These are phyloP conservation scores for Hydrolagus colliei DNA, from an alignment of 2,797 vertebrate species.

Conservation along the genomic window DNA sequence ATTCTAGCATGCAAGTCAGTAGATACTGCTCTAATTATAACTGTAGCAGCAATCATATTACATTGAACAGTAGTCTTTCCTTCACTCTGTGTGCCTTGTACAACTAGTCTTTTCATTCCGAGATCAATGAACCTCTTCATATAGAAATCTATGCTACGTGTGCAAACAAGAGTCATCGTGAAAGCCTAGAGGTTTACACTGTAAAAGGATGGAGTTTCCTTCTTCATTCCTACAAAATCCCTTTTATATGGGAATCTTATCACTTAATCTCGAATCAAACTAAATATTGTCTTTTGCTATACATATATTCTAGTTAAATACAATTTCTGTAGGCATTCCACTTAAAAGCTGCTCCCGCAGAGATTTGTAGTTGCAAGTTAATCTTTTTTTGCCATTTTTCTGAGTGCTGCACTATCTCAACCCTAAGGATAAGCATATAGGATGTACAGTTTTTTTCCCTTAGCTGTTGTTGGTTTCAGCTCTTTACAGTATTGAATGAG, in stretches of 20 bases:
- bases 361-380: neutral
- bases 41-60: neutral
- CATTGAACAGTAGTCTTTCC: neutral
- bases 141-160: neutral
- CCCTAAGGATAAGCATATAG: too few species aligned
- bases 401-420: neutral
- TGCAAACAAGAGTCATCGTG: neutral
- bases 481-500: too few species aligned
- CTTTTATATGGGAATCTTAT: neutral
- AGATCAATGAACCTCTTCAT: constrained; percentile 5
- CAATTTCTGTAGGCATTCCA: neutral
- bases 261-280: neutral
- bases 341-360: neutral
- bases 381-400: neutral
- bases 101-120: constrained; percentile 19
- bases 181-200: neutral
- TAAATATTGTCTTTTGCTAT: neutral
- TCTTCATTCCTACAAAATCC: neutral
- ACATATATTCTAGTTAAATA: neutral
- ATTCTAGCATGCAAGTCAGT: constrained; percentile 5
- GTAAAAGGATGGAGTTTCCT: constrained; percentile 1
- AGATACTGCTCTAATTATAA: neutral
- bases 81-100: neutral
- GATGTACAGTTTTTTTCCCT: too few species aligned
- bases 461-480: too few species aligned